Evolutionary conservation across 2,797 vertebrate genomes (phyloP), one percentile per base, ranked within the genome.

Genomic region (Pangasius larnaudii): DNA sequence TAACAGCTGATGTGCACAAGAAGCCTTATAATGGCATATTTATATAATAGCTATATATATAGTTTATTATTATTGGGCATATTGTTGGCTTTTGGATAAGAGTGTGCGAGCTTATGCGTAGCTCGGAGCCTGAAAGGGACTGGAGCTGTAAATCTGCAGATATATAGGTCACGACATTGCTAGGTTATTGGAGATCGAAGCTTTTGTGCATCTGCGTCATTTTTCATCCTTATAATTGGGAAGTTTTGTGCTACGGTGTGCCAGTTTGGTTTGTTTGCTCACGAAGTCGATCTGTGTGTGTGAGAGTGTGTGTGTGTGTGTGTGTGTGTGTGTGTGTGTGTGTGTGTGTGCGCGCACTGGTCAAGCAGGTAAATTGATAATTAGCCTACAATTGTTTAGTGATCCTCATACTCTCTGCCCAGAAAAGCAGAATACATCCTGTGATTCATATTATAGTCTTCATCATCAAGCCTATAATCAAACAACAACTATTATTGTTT

Each of bases 161-260:
- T 84, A 87, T 92, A 61, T 88, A 88, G 91, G 91, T 91, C 91
- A 91, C 42, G 78, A 85, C 80, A 88, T 90, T 85, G 84, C 69
- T 85, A 86, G 88, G 87, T 86, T 91, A 81, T 87, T 56, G 89
- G 71, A 82, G 88, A 92, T 91, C 80, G 85, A 85, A 59, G 65
- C 85, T 67, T 88, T 77, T 88, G 72, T 33, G 79, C 84, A 75
- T 59, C 53, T 61, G 59, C 30, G 49, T 69, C 85, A 89, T 91
- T 91, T 89, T 87, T 91, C 89, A 85, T 87, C 75, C 74, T 82
- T 71, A 51, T 91, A 91, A 92, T 91, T 92, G 88, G 87, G 84
- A 80, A 80, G 46, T 90, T 75, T 87, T 83, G 56, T 88, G 74
- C 72, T 74, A 56, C 79, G 14, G 87, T 77, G 86, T 86, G 82